Percentiles rank a stretch among this genome's conserved stretches.
Conservation (phyloP, 2,113 vertebrate genomes). For the Rhadina sibilatrix region DNA sequence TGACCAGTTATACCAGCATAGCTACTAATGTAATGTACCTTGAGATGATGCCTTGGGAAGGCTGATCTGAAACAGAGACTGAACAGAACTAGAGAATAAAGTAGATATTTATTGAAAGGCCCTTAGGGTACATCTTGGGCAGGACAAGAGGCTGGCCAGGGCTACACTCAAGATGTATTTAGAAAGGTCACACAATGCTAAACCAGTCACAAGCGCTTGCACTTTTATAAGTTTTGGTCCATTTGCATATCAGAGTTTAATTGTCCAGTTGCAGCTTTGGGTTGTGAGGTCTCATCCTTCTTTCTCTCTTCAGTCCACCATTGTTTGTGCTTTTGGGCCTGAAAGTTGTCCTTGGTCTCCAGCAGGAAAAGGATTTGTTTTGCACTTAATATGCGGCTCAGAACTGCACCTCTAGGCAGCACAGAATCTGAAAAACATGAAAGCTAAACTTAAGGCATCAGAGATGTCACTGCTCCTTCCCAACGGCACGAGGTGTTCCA, state of each 20-base stretch:
- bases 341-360: not conserved
- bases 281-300: not conserved
- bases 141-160: not conserved
- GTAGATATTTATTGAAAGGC: not conserved
- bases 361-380: not conserved
- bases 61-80: not conserved
- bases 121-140: not conserved
- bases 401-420: not conserved
- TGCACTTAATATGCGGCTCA: not conserved
- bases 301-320: not conserved
- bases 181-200: not conserved
- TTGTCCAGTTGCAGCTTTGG: not conserved
- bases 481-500: accelerated
- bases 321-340: not conserved
- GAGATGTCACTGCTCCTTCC: accelerated
- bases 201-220: not conserved
- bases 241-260: not conserved
- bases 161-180: not conserved
- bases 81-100: not conserved
- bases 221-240: not conserved
- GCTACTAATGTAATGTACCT: not conserved
- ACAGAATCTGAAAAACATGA: not conserved
- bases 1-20: not conserved
- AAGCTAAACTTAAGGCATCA: not conserved
- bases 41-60: not conserved